Conservation (phyloP, 2,113 vertebrate species). For the Chrysemys picta region DNA sequence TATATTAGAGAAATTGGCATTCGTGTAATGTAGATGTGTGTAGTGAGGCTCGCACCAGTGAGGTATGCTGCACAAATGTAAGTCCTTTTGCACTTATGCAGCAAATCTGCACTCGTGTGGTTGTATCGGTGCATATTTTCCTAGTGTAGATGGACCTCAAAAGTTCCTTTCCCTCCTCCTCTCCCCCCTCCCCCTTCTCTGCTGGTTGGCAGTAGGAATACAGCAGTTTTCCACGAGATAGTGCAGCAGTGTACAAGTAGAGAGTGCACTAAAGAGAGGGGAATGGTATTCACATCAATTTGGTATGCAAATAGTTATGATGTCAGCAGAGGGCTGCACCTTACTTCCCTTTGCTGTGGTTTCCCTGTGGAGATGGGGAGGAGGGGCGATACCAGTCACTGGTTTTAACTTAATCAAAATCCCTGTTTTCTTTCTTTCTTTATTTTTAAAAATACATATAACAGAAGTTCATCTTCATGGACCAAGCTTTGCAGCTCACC, state of each 20-base stretch:
- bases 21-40: not conserved
- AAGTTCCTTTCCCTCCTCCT: not conserved
- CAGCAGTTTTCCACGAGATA: not conserved
- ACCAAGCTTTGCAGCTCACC: not conserved
- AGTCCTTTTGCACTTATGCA: not conserved
- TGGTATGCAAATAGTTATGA: not conserved
- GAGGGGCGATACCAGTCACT: rapidly evolving
- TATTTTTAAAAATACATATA: not conserved
- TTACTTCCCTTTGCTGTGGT: not conserved
- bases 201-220: not conserved
- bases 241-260: not conserved
- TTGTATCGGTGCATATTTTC: not conserved
- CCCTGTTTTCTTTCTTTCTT: not conserved
- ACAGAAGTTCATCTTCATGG: not conserved
- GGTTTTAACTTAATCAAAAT: not conserved
- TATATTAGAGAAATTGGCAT: rapidly evolving
- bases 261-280: not conserved
- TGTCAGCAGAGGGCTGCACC: not conserved
- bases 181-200: not conserved
- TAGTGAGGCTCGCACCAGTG: not conserved
- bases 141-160: rapidly evolving
- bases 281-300: not conserved
- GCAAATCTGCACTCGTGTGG: not conserved
- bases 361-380: not conserved
- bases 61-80: not conserved